A percentile compares a stretch with the other conserved stretches of the same genome.
Evolutionary conservation across 2,113 vertebrate species (phyloP).

Genomic region (Hydrolagus affinis): DNA sequence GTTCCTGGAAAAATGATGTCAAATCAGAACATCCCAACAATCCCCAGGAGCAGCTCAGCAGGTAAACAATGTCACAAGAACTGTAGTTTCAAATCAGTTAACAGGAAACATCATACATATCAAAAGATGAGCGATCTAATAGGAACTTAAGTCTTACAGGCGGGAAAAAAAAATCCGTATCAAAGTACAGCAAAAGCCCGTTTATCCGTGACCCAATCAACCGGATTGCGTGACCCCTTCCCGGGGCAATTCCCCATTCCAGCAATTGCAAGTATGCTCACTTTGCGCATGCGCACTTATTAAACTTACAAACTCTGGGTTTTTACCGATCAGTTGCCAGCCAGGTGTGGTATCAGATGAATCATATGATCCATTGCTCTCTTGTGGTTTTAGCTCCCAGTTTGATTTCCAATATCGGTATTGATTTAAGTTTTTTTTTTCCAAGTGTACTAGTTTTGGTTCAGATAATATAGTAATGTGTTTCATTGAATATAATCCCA

Average conservation of each 20-base stretch:
- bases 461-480: neutral
- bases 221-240: no score
- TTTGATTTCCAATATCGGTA: neutral
- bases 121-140: no score
- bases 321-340: no score
- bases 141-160: no score
- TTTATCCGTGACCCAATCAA: no score
- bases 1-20: slow-evolving; percentile 60
- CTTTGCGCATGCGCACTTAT: no score
- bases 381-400: neutral
- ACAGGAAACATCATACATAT: no score
- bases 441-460: neutral
- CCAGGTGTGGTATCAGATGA: neutral
- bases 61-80: neutral
- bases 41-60: slow-evolving; percentile 37
- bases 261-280: no score
- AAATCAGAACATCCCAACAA: slow-evolving; percentile 58
- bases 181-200: no score
- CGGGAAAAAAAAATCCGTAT: no score
- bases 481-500: neutral
- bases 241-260: no score
- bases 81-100: neutral
- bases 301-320: no score
- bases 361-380: neutral
- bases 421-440: neutral